Conservation (phyloP, 92 coral and sea anemone genomes). For the Palythoa grandiflora region DNA sequence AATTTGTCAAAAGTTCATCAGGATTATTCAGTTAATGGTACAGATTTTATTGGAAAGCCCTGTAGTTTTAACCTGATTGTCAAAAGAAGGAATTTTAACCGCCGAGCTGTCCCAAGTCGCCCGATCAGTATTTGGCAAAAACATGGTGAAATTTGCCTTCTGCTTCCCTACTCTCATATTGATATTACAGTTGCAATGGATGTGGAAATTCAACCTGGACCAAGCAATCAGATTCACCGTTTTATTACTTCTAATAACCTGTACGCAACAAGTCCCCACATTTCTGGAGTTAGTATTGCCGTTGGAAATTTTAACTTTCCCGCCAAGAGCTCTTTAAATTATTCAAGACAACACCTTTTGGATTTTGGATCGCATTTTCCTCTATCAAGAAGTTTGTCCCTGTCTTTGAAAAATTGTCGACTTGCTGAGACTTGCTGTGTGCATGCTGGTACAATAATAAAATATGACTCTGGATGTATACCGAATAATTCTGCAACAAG, state of each 20-base stretch:
- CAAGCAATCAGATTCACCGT: neutral
- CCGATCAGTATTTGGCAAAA: conserved; percentile 17
- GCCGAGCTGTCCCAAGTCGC: neutral
- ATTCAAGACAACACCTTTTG: neutral
- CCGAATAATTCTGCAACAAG: neutral
- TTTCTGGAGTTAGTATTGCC: neutral
- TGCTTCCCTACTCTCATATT: conserved; percentile 4
- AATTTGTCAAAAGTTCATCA: neutral
- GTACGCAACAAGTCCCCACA: neutral
- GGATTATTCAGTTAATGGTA: neutral
- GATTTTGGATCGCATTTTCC: neutral
- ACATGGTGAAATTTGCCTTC: conserved; percentile 15
- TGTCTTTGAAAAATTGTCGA: neutral
- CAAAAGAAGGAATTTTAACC: conserved; percentile 9
- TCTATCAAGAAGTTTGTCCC: conserved; percentile 5
- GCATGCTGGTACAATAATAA: neutral
- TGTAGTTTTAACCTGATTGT: neutral
- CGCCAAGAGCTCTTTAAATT: neutral
- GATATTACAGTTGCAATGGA: conserved; percentile 5
- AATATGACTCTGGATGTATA: neutral
- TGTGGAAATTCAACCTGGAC: neutral
- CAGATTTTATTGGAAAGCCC: neutral
- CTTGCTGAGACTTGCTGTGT: conserved; percentile 10
- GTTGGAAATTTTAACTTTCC: conserved; percentile 12
- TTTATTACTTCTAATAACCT: neutral